These are phyloP conservation scores for Mustela nigripes DNA, from an alignment of 2,113 vertebrate species.

Conservation along the genomic window DNA sequence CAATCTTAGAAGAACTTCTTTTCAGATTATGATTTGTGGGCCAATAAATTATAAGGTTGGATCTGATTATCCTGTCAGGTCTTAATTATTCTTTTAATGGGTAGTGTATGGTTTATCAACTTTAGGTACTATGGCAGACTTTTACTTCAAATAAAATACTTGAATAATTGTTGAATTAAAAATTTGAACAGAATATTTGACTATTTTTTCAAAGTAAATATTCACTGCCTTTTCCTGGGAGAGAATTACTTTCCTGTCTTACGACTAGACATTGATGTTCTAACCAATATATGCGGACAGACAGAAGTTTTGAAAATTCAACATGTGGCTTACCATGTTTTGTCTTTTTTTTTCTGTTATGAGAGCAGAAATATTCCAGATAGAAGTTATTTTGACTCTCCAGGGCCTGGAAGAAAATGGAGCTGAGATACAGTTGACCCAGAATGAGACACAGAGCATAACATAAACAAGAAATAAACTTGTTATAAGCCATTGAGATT, in stretches of 20 bases:
- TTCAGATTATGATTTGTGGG: constrained; percentile 38
- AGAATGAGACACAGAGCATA: neutral
- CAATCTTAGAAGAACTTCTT: neutral
- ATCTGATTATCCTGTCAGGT: neutral
- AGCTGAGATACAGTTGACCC: neutral
- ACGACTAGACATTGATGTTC: neutral
- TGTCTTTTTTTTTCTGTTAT: neutral
- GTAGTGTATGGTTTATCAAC: neutral
- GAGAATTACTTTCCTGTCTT: neutral
- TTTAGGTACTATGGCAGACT: neutral
- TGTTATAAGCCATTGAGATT: neutral
- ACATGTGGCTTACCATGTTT: neutral
- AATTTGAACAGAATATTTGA: constrained; percentile 53
- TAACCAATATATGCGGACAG: neutral
- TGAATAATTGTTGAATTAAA: constrained; percentile 48
- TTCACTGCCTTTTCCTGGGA: neutral
- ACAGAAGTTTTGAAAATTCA: constrained; percentile 28
- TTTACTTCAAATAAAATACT: constrained; percentile 52
- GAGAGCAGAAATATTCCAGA: neutral
- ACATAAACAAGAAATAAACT: constrained; percentile 5
- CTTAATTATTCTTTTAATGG: constrained; percentile 37
- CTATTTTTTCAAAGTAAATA: constrained; percentile 36
- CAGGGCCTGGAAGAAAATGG: neutral
- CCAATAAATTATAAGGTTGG: neutral
- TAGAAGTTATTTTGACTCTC: neutral